Percentiles rank a stretch among this genome's conserved stretches.
Evolutionary conservation across 1,140 invertebrate species (phyloP).

Genomic region (Ips nitidus): DNA sequence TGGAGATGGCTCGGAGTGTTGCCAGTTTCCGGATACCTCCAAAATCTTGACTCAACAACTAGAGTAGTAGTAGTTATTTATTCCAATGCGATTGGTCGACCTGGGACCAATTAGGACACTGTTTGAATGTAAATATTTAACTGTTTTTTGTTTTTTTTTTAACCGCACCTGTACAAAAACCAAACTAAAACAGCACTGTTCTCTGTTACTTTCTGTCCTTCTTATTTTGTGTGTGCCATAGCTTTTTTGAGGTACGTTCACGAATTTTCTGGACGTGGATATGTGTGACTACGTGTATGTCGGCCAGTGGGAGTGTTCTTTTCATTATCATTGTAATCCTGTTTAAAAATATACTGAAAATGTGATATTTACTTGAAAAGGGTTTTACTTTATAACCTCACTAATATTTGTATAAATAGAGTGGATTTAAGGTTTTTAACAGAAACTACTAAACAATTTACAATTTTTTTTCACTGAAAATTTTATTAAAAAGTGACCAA

Average conservation of each 20-base stretch:
- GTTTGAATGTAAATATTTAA: too few species aligned
- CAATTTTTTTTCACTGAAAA: too few species aligned
- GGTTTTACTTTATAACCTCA: not conserved
- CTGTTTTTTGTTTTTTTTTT: not conserved
- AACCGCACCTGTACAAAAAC: conserved; percentile 6
- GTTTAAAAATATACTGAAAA: conserved; percentile 20
- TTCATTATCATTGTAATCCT: conserved; percentile 13
- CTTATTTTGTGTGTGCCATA: conserved; percentile 33
- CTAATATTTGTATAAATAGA: too few species aligned
- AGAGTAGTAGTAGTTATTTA: not conserved
- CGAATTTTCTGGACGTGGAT: conserved; percentile 4
- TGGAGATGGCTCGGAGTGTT: conserved; percentile 40
- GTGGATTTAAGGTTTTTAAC: too few species aligned
- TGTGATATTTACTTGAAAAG: conserved; percentile 19
- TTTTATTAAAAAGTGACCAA: too few species aligned
- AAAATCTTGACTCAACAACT: not conserved
- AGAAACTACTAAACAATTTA: too few species aligned
- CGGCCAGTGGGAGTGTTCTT: conserved; percentile 28
- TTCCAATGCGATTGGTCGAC: not conserved
- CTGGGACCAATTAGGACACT: too few species aligned
- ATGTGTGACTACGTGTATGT: conserved; percentile 19
- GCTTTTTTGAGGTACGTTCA: conserved; percentile 1
- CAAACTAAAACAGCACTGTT: not conserved
- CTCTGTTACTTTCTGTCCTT: conserved; percentile 31
- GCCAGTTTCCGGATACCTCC: conserved; percentile 13